Conservation (phyloP, 2,797 vertebrate species). For the Gobio occitaniae region DNA sequence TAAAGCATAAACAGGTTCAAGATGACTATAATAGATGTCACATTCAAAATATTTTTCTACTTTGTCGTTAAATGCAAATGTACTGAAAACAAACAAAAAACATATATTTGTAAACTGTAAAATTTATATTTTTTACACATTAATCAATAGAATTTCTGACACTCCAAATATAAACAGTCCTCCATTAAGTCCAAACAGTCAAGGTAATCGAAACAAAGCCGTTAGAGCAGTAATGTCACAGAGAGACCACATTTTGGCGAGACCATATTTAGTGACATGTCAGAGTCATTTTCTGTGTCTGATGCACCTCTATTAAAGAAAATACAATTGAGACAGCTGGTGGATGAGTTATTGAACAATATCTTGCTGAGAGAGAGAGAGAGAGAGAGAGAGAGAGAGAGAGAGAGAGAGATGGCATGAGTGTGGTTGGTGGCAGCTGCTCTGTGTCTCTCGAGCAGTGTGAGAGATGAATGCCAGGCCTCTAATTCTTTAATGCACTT, state of each 20-base stretch:
- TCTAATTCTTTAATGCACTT: conserved; percentile 33
- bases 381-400: background rate
- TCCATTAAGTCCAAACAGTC: background rate
- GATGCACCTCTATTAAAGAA: conserved; percentile 23
- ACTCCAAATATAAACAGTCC: background rate
- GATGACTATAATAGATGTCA: too few relatives aligned
- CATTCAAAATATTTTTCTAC: background rate
- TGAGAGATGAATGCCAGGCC: background rate
- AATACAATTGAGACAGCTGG: conserved; percentile 9
- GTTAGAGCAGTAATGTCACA: background rate
- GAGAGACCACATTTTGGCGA: background rate
- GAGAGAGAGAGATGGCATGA: background rate
- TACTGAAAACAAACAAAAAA: background rate
- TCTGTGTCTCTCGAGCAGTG: conserved; percentile 14
- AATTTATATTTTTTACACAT: background rate
- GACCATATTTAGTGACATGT: conserved; percentile 22
- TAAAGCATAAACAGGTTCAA: too few relatives aligned
- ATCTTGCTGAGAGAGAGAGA: background rate
- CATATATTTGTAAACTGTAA: background rate
- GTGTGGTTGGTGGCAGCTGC: conserved; percentile 5
- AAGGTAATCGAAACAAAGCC: background rate
- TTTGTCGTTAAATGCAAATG: background rate
- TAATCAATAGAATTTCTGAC: background rate
- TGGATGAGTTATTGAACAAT: conserved; percentile 15
- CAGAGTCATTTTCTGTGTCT: conserved; percentile 21